phyloP scores from a whole-genome alignment of 1,140 invertebrate genomes.

The Drosophila navojoa region DNA sequence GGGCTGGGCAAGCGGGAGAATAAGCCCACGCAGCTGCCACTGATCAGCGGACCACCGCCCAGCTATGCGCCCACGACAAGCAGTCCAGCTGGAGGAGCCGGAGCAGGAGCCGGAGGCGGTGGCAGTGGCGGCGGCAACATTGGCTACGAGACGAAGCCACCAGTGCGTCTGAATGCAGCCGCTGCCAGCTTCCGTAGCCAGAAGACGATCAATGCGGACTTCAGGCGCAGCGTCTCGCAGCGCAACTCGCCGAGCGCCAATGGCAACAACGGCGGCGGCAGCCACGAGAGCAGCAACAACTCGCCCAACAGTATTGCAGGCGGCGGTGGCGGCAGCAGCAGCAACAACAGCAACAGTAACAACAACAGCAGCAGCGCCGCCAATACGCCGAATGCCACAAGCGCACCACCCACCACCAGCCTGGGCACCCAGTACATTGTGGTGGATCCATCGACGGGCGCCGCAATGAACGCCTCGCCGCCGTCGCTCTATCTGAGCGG shows the following conservation, averaged over 20 bases:
- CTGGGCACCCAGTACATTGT: constrained; percentile 65
- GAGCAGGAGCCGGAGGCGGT: background rate
- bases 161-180: constrained; percentile 71
- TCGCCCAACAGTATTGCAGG: constrained; percentile 83
- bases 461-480: constrained; percentile 59
- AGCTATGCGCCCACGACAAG: constrained; percentile 50
- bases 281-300: constrained; percentile 83
- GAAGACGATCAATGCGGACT: constrained; percentile 73
- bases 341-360: constrained; percentile 49
- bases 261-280: constrained; percentile 58
- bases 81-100: constrained; percentile 20
- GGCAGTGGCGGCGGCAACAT: background rate
- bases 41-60: constrained; percentile 75
- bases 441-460: constrained; percentile 60
- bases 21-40: constrained; percentile 67
- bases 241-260: constrained; percentile 82
- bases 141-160: constrained; percentile 68
- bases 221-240: constrained; percentile 75
- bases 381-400: constrained; percentile 66
- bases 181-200: constrained; percentile 76
- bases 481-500: constrained; percentile 58
- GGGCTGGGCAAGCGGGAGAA: constrained; percentile 65
- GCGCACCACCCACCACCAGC: constrained; percentile 21
- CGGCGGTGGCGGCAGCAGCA: constrained; percentile 8
- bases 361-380: constrained; percentile 67